These are phyloP conservation scores for Anolis sagrei DNA, from an alignment of 2,113 vertebrate species.

Conservation along the genomic window DNA sequence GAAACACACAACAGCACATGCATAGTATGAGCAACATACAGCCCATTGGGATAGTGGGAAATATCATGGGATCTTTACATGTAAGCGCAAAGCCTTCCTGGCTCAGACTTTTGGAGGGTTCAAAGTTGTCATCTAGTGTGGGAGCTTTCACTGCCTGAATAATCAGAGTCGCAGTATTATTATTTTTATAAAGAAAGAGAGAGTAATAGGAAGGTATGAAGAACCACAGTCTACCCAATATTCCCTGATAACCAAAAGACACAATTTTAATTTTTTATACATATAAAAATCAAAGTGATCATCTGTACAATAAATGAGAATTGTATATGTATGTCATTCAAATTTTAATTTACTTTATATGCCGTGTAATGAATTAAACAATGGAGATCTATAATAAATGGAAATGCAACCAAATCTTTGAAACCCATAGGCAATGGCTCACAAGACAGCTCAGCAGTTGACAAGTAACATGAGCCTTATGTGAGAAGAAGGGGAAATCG, in stretches of 20 bases:
- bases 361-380: slow-evolving; percentile 85
- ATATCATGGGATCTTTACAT: slow-evolving; percentile 55
- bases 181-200: slow-evolving; percentile 55
- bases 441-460: slow-evolving; percentile 86
- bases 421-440: slow-evolving; percentile 82
- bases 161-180: slow-evolving; percentile 46
- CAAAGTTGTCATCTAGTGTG: slow-evolving; percentile 70
- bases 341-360: slow-evolving; percentile 81
- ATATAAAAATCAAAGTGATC: slow-evolving; percentile 70
- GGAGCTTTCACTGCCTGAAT: slow-evolving; percentile 63
- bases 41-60: slow-evolving; percentile 41
- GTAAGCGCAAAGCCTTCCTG: slow-evolving; percentile 68
- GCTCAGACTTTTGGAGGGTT: slow-evolving; percentile 70
- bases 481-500: slow-evolving; percentile 86
- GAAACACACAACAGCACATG: slow-evolving; percentile 69
- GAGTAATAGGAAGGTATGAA: slow-evolving; percentile 61
- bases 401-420: slow-evolving; percentile 87
- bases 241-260: slow-evolving; percentile 63
- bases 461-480: slow-evolving; percentile 89
- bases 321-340: slow-evolving; percentile 79
- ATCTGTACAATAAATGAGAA: slow-evolving; percentile 78
- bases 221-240: slow-evolving; percentile 64
- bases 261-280: slow-evolving; percentile 77
- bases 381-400: slow-evolving; percentile 84
- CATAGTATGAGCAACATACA: slow-evolving; percentile 21